Percentiles rank a stretch among this genome's conserved stretches.
Evolutionary conservation across 2,113 vertebrate genomes (phyloP).

Genomic region (Micromys minutus): DNA sequence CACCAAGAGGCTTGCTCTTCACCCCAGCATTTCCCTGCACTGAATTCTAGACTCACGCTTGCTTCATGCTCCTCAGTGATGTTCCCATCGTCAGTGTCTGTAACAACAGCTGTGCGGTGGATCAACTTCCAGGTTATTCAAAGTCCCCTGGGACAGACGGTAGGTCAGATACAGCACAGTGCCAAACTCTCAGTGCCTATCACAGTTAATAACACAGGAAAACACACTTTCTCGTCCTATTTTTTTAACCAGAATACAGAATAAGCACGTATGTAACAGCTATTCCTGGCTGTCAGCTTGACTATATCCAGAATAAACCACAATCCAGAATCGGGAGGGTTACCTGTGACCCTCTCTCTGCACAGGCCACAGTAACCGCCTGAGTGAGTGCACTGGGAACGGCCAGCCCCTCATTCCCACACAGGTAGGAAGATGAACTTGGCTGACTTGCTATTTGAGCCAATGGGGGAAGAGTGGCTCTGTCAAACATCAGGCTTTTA

Average conservation of each 20-base stretch:
- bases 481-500: not conserved
- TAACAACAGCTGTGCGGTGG: not conserved
- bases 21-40: rapidly evolving
- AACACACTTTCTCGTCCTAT: not conserved
- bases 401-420: not conserved
- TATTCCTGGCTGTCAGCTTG: no score
- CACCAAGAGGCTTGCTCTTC: not conserved
- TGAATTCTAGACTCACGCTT: not conserved
- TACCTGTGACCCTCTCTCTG: not conserved
- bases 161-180: not conserved
- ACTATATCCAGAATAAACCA: no score
- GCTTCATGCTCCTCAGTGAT: rapidly evolving
- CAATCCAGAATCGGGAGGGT: no score
- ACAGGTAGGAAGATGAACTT: no score
- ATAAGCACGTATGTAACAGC: no score
- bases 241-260: not conserved
- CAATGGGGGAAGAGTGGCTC: no score
- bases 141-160: not conserved
- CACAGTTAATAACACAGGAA: not conserved
- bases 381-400: no score
- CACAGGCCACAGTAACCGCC: not conserved
- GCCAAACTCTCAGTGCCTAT: not conserved
- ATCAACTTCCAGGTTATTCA: not conserved
- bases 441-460: not conserved
- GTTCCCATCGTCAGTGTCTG: not conserved